These are phyloP conservation scores for Heteropelma amictum DNA, from an alignment of 2,888 invertebrate species.

Conservation along the genomic window DNA sequence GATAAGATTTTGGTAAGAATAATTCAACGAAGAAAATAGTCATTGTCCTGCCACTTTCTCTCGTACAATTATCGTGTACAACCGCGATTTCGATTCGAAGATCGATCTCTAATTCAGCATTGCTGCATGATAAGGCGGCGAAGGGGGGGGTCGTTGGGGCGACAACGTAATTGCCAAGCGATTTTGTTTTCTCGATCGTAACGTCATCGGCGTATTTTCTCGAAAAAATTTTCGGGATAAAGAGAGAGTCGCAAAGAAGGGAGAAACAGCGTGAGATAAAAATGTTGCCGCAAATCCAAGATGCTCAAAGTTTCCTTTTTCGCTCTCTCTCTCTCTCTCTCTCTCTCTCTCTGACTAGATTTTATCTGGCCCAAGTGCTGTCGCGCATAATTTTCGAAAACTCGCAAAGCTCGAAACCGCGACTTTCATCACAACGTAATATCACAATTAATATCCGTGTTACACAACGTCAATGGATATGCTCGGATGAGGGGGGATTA, in stretches of 20 bases:
- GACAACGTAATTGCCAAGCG: no score
- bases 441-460: conserved; percentile 46
- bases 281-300: conserved; percentile 21
- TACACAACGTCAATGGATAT: conserved; percentile 40
- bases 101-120: no score
- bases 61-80: conserved; percentile 9
- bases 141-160: no score
- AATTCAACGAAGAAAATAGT: no score
- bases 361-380: conserved; percentile 38
- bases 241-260: not conserved
- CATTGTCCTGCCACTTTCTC: no score
- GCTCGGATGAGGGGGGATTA: not conserved
- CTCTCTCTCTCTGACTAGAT: conserved; percentile 45
- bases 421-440: not conserved
- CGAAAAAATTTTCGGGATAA: not conserved
- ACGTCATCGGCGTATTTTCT: not conserved
- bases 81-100: no score
- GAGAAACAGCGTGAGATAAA: not conserved
- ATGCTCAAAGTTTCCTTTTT: conserved; percentile 16
- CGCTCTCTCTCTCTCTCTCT: conserved; percentile 19
- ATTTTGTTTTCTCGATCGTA: no score
- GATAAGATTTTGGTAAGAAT: no score
- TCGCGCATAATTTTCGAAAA: not conserved
- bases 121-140: no score
- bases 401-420: no score